Base-by-base conservation (phyloP, 2,888 invertebrate genomes). In the Teleogryllus oceanicus region DNA sequence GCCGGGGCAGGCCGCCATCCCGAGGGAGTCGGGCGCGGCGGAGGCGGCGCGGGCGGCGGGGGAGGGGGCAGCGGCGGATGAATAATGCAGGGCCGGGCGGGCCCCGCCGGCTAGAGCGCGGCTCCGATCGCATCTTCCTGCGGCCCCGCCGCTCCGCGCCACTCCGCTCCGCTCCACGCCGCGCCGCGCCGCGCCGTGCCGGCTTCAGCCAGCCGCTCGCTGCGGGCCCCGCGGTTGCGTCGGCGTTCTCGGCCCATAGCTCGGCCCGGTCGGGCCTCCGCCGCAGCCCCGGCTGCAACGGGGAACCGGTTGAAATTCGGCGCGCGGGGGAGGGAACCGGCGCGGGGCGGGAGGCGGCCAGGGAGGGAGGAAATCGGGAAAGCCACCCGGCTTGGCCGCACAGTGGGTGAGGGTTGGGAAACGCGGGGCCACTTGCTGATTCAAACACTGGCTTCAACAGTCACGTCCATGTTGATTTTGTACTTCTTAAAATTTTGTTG, bases 71-170 rank as follows among this genome's bases (percentile, higher is more conserved):
- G 62, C 62, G n/a, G 62, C n/a, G 16, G 62, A 62, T 62, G 62
- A 62, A 62, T 62, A 62, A 62, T 62, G 62, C 62, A 62, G 62
- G 62, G 62, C 16, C 62, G 62, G 62, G 62, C 62, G 62, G 62
- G 62, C 62, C 62, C 62, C 62, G 62, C 16, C 62, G 62, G 62
- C 62, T 18, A 62, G 62, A n/a, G 62, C 62, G n/a, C 62, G 62
- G 62, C 62, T 62, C 62, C 62, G 62, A 62, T 62, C 62, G 62
- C 62, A 62, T 62, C 62, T 62, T 62, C 62, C 10, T 37, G 37
- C 37, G 37, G 37, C 37, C 37, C 62, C 16, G n/a, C 62, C 62
- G 62, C 62, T 62, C 62, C 62, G n/a, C 62, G 11, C 16, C 62
- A 8, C 16, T n/a, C 62, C 62, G 62, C 62, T 2, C 13, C 13